Evolutionary conservation across 2,113 vertebrate species (phyloP).

Genomic region (Gadus macrocephalus): DNA sequence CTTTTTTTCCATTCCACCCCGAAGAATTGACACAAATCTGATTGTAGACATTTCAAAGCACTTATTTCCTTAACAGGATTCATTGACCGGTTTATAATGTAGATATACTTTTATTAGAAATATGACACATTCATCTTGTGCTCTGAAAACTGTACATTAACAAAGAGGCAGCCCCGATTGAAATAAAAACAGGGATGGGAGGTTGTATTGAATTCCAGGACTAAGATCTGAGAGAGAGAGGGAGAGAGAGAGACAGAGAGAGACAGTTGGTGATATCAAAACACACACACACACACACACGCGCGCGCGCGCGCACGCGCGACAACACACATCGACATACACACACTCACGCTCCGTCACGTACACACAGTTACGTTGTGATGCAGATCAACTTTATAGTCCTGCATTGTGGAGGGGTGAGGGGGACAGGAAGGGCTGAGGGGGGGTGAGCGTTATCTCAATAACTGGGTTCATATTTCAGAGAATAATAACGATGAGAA

Average conservation of each 20-base stretch:
- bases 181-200: conserved; percentile 63
- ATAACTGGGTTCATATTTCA: conserved; percentile 67
- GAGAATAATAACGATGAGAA: conserved; percentile 57
- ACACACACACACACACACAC: background rate
- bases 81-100: conserved; percentile 56
- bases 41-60: no score
- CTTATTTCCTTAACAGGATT: no score
- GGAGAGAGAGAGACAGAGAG: conserved; percentile 30
- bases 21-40: no score
- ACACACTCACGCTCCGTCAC: background rate
- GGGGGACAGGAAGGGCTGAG: conserved; percentile 15
- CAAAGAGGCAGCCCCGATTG: conserved; percentile 66
- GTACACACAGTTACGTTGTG: conserved; percentile 80
- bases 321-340: background rate
- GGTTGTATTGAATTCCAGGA: conserved; percentile 22
- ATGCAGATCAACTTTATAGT: conserved; percentile 81
- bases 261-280: conserved; percentile 76
- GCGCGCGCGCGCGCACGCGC: background rate
- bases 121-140: conserved; percentile 94
- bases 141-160: conserved; percentile 94
- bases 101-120: conserved; percentile 93
- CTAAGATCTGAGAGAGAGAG: conserved; percentile 39
- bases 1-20: no score
- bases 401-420: conserved; percentile 58
- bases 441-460: conserved; percentile 40